Base-by-base conservation (phyloP, 1,140 invertebrate genomes). In the Heliconius congener region DNA sequence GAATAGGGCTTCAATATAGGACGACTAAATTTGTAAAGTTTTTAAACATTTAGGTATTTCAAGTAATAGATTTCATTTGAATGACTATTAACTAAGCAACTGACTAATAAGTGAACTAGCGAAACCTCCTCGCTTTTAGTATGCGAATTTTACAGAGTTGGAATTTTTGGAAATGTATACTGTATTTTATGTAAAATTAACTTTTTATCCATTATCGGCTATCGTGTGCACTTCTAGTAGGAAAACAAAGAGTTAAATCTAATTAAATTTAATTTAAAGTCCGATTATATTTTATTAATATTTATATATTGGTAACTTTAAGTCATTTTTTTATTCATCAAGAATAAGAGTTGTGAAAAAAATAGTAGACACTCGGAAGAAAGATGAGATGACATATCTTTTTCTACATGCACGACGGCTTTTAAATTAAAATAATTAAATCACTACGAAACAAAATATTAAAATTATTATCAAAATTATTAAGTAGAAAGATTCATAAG, bases 91-190 rank as follows among this genome's bases (percentile, higher is more conserved):
- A 66, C 55, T 66, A 9, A 27, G 23, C 60, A 30, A 27, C 23
- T 11, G n/a, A 66, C 42, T 46, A 46, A n/a, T 66, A 66, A 66
- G 9, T 57, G 55, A 23, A 57, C 55, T 66, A 66, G 27, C 27
- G n/a, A 30, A 66, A 30, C 11, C 4, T 66, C 60, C 23, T 66
- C 60, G 60, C 60, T 66, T 66, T 66, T 66, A 66, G 23, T 66
- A 66, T 66, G 60, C 23, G 16, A 66, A 30, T 66, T 66, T 66
- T 66, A 66, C 60, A 66, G 60, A 30, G 60, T 16, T 30, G 60
- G 60, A n/a, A 66, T 66, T 66, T 66, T 66, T 66, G 23, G 60
- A 66, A 13, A 66, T 66, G 60, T 66, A 66, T 66, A 66, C 60
- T 30, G 60, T 66, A 66, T 66, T 66, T 66, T 66, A 66, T 8